Percentiles rank a stretch among this genome's conserved stretches.
phyloP scores from a whole-genome alignment of 2,888 invertebrate species.

The Macaria liturata region DNA sequence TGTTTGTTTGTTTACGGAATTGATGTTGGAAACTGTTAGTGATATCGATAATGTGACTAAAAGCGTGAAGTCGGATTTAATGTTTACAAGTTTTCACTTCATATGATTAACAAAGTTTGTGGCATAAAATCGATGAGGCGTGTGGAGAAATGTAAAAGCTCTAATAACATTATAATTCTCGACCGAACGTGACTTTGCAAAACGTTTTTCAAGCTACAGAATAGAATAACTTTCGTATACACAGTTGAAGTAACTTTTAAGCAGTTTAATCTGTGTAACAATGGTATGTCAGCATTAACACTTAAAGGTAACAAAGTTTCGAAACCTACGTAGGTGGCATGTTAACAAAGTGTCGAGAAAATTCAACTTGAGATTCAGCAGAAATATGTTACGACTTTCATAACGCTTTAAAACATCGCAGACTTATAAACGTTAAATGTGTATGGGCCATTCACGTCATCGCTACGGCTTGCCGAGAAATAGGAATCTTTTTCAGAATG shows the following conservation, averaged over 20 bases:
- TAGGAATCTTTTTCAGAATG: conserved; percentile 21
- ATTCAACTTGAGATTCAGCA: conserved; percentile 10
- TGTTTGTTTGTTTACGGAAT: too few relatives aligned
- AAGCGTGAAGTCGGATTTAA: too few relatives aligned
- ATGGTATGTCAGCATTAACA: conserved; percentile 9
- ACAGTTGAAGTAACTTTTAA: conserved; percentile 3
- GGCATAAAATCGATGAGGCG: too few relatives aligned
- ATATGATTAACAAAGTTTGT: too few relatives aligned
- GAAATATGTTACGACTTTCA: conserved; percentile 13
- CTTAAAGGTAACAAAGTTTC: conserved; percentile 6
- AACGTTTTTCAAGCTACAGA: background rate
- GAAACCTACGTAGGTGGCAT: conserved; percentile 6
- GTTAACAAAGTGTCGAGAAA: conserved; percentile 9
- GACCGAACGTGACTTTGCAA: too few relatives aligned
- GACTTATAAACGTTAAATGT: too few relatives aligned
- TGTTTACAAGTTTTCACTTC: too few relatives aligned
- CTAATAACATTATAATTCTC: too few relatives aligned
- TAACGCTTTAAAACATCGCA: conserved; percentile 11
- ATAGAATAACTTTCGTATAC: background rate
- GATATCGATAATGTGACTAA: too few relatives aligned
- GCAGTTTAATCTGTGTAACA: conserved; percentile 8
- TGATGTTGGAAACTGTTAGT: too few relatives aligned
- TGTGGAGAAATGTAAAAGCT: too few relatives aligned
- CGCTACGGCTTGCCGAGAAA: conserved; percentile 15
- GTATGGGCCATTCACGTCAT: conserved; percentile 10